Evolutionary conservation across 2,888 invertebrate genomes (phyloP), one percentile per base, ranked within the genome.

Genomic region (Drosophila acutilabella): DNA sequence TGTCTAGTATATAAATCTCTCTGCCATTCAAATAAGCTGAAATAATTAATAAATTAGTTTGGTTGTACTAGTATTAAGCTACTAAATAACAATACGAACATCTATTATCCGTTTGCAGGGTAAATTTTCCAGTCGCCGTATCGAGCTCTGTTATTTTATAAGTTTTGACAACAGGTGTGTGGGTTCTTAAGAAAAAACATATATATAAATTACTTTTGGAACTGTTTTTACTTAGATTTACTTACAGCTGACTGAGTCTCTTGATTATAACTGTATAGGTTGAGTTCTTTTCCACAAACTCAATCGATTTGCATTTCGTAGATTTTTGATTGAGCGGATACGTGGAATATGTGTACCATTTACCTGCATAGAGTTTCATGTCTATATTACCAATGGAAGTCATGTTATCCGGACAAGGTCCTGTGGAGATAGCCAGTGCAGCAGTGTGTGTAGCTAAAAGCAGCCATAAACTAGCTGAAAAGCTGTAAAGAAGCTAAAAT

Each of bases 311-410:
- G 44, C 56, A 56, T 5, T 11, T 13, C 3, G 54, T 13, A 5
- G 42, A 1, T 4, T 14, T 18, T 0, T 23, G 11, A 2, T 10
- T 1, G 11, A 23, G 4, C 5, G 20, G 7, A 36, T 33, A 56
- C 20, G 11, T 45, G 18, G 44, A 42, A 7, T 54, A 16, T n/a
- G 44, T 13, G 20, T 56, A 45, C 56, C 56, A 56, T 36, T 56
- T 56, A 4, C 56, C 56, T 11, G 20, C 11, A 14, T 33, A 45
- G 0, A 20, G n/a, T 20, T 56, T 18, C n/a, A 23, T 45, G 20
- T 56, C 33, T 11, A 56, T 11, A 0, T 56, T 20, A 1, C 44
- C 56, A 20, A 56, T 36, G 1, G 44, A 36, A 0, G 56, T 56
- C 20, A 56, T 45, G n/a, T 36, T 54, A 4, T 14, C 14, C 2